Conservation (phyloP, 2,888 invertebrate genomes). For the Harpalus rufipes region DNA sequence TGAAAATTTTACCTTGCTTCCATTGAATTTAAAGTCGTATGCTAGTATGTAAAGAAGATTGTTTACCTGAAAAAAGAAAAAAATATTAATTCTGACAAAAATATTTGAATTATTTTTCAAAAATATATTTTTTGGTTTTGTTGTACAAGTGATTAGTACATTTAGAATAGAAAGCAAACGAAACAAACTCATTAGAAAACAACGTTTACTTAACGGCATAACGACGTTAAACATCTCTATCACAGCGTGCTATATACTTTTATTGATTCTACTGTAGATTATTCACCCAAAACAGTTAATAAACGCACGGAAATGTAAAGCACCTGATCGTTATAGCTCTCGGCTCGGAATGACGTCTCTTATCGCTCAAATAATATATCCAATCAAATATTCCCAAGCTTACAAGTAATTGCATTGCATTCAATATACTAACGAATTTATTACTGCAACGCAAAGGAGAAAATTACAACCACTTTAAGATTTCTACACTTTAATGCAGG, state of each 20-base stretch:
- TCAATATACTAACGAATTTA: constrained; percentile 7
- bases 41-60: too few relatives aligned
- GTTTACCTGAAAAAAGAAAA: too few relatives aligned
- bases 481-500: neutral
- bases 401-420: constrained; percentile 28
- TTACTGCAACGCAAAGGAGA: neutral
- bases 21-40: too few relatives aligned
- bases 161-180: neutral
- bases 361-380: constrained; percentile 45
- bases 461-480: constrained; percentile 18
- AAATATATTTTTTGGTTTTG: too few relatives aligned
- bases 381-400: constrained; percentile 47
- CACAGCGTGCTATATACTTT: constrained; percentile 28
- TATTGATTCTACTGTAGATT: constrained; percentile 45
- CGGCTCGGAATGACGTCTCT: constrained; percentile 31
- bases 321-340: constrained; percentile 42
- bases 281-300: constrained; percentile 47
- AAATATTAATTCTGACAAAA: too few relatives aligned
- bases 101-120: too few relatives aligned
- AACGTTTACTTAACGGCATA: constrained; percentile 22
- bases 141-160: too few relatives aligned
- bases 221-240: constrained; percentile 38
- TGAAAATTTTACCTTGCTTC: too few relatives aligned
- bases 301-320: constrained; percentile 50
- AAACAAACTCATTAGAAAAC: constrained; percentile 15